A percentile compares a stretch with the other conserved stretches of the same genome.
Evolutionary conservation across 2,113 vertebrate genomes (phyloP).

Genomic region (Caranx ignobilis): DNA sequence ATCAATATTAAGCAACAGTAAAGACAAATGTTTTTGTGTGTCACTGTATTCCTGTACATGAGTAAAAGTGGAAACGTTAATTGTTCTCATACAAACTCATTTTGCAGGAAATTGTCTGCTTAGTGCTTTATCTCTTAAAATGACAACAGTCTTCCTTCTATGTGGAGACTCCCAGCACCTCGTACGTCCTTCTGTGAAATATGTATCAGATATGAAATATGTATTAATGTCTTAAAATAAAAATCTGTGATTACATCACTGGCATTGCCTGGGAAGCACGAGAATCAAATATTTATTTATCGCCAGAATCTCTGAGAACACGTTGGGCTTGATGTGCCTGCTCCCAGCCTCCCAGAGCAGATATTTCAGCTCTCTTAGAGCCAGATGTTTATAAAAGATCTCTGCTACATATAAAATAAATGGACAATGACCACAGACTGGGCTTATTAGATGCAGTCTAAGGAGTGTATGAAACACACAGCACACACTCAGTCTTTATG

Average conservation of each 20-base stretch:
- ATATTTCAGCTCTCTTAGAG: conserved; percentile 2
- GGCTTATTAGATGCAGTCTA: not conserved
- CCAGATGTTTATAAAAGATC: not conserved
- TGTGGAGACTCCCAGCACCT: not conserved
- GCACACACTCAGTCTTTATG: not conserved
- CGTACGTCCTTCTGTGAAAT: conserved; percentile 52
- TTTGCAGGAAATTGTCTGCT: conserved; percentile 70
- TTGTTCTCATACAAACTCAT: conserved; percentile 8
- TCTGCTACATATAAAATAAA: not conserved
- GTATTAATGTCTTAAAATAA: conserved; percentile 71
- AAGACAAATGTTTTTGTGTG: not conserved
- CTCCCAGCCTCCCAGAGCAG: conserved; percentile 22
- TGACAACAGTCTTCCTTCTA: conserved; percentile 33
- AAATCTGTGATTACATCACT: conserved; percentile 70
- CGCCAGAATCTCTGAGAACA: conserved; percentile 48
- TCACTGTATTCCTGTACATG: not conserved
- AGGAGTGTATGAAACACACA: not conserved
- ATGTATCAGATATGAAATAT: conserved; percentile 75
- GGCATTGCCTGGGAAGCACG: conserved; percentile 47
- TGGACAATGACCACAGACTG: not conserved
- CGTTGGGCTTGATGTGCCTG: conserved; percentile 5
- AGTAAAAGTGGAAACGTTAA: conserved; percentile 3
- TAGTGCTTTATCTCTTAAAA: conserved; percentile 61
- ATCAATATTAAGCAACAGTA: not conserved
- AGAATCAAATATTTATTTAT: conserved; percentile 77